Evolutionary conservation across 2,888 invertebrate species (phyloP).

Genomic region (Cheiracanthium punctorium): DNA sequence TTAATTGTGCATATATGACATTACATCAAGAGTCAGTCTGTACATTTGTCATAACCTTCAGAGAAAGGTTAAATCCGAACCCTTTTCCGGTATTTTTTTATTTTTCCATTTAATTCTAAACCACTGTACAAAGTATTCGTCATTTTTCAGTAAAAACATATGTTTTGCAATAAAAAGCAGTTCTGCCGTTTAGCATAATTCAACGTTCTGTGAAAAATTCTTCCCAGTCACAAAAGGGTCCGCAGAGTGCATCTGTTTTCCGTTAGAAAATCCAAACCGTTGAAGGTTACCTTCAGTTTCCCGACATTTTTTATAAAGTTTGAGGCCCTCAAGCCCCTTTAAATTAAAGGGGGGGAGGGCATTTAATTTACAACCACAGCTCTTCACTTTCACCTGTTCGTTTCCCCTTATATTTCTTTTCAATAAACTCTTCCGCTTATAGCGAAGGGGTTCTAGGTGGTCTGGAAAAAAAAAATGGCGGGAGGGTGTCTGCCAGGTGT

Average conservation of each 20-base stretch:
- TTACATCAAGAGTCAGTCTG: too few relatives aligned
- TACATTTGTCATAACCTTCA: neutral
- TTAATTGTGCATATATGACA: too few relatives aligned
- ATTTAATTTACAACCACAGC: slow-evolving; percentile 53
- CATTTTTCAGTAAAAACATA: slow-evolving; percentile 4
- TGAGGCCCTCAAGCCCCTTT: neutral
- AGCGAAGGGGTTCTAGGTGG: neutral
- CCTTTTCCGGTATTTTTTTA: slow-evolving; percentile 8
- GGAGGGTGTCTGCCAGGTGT: slow-evolving; percentile 31
- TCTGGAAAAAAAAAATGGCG: neutral
- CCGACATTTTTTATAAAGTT: neutral
- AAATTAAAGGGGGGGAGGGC: slow-evolving; percentile 6
- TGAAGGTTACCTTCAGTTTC: slow-evolving; percentile 41
- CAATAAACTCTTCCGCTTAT: slow-evolving; percentile 18
- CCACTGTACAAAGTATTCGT: neutral
- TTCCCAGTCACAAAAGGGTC: slow-evolving; percentile 19
- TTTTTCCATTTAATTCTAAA: neutral
- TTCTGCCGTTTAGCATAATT: slow-evolving; percentile 15
- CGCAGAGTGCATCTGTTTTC: slow-evolving; percentile 28
- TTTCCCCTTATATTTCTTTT: slow-evolving; percentile 12
- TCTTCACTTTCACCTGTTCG: slow-evolving; percentile 43
- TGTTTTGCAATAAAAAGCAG: slow-evolving; percentile 6
- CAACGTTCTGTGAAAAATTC: slow-evolving; percentile 20
- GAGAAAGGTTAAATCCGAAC: neutral
- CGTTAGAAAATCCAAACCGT: slow-evolving; percentile 29